Base-by-base conservation (phyloP, 2,797 vertebrate genomes). In the Tiaroga cobitis region DNA sequence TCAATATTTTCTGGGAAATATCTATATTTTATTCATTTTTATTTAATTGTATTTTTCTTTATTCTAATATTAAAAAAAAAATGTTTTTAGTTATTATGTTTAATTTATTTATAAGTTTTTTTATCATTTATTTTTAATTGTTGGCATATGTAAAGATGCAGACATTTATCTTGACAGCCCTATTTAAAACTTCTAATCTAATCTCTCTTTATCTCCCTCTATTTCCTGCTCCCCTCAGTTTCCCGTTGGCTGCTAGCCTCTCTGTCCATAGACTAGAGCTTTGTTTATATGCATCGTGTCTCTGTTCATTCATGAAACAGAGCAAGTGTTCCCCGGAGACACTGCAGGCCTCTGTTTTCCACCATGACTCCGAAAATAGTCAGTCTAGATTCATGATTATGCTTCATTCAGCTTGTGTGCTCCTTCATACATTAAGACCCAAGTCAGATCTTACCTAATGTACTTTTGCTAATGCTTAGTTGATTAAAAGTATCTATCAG, bases 261-360 rank as follows among this genome's bases (percentile, higher is more conserved):
- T 93, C 94, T 89, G 91, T 88, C 88, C 93, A 92, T 94, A 85
- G 91, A 90, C 90, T 91, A 89, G 92, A 91, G 90, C 89, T 86
- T 68, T 87, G 65, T 82, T 83, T 85, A 83, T 61, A 61, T 74
- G 73, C 77, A 73, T 85, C n/a, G 72, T 83, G 43, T 54, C 83
- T 85, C 76, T 83, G 63, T 83, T 87, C 65, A 84, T 79, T 79
- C 83, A 84, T 72, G 68, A 84, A 56, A 51, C 81, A 61, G 74
- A 75, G 81, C 86, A 54, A 70, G 68, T 67, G 80, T 39, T 85
- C 65, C 74, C 76, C 63, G 5, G 68, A 86, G 82, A 84, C 29
- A 56, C 72, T 41, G 29, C 73, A 74, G 37, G 18, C 43, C 74
- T 81, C 67, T 80, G 79, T 87, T 72, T 81, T 68, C 69, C 32